Evolutionary conservation across 2,888 invertebrate genomes (phyloP).

Genomic region (Nasonia oneida): DNA sequence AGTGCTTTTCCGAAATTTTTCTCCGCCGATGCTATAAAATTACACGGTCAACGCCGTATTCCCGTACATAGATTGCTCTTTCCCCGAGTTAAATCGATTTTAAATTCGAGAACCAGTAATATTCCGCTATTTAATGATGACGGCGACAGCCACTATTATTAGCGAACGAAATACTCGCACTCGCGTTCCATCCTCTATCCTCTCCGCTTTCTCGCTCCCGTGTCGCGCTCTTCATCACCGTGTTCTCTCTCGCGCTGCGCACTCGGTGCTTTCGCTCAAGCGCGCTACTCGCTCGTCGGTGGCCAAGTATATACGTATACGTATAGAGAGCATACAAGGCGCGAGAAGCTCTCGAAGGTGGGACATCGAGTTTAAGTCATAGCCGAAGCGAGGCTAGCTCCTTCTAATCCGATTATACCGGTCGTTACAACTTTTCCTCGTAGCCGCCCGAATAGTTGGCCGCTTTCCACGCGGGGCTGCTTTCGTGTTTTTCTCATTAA

Average conservation of each 20-base stretch:
- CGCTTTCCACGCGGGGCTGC: slow-evolving; percentile 48
- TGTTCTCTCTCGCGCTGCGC: background rate
- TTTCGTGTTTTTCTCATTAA: slow-evolving; percentile 67
- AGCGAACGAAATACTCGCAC: too few species aligned
- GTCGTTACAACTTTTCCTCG: slow-evolving; percentile 65
- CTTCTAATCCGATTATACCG: slow-evolving; percentile 65
- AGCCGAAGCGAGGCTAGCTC: slow-evolving; percentile 47
- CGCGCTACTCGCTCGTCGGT: background rate
- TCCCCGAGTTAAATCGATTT: too few species aligned
- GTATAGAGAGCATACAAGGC: background rate
- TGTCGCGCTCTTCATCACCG: background rate
- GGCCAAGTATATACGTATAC: background rate
- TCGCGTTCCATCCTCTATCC: background rate
- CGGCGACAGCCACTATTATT: too few species aligned
- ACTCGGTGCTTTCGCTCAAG: background rate
- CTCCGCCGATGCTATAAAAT: background rate
- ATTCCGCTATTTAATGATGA: too few species aligned
- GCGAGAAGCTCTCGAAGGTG: slow-evolving; percentile 35
- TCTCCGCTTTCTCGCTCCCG: background rate
- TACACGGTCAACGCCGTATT: background rate
- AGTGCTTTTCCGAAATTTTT: too few species aligned
- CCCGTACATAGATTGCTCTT: background rate
- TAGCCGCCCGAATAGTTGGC: slow-evolving; percentile 56
- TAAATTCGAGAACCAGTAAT: too few species aligned
- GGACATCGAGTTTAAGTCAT: slow-evolving; percentile 54